These are phyloP conservation scores for Morpho achilles DNA, from an alignment of 2,888 invertebrate genomes.

Conservation along the genomic window DNA sequence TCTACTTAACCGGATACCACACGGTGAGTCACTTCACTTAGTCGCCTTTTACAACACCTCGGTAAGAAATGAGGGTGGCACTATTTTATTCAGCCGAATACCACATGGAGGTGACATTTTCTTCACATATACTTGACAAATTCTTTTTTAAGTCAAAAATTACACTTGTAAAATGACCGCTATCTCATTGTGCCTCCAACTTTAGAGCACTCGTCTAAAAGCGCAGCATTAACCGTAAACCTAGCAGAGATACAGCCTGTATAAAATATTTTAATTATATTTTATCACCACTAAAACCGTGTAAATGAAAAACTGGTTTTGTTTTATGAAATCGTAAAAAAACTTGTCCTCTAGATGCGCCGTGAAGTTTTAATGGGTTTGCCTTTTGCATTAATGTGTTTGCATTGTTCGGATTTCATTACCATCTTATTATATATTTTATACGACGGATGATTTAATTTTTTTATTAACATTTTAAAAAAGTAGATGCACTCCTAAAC, in stretches of 20 bases:
- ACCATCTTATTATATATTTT: not conserved
- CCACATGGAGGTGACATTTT: no score
- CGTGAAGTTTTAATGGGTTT: conserved; percentile 32
- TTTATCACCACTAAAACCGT: conserved; percentile 76
- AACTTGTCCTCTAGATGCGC: conserved; percentile 61
- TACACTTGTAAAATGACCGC: not conserved
- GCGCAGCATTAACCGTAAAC: conserved; percentile 60
- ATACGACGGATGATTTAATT: no score
- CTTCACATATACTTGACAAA: no score
- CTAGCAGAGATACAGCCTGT: conserved; percentile 63
- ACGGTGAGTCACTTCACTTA: no score
- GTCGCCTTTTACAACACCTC: no score
- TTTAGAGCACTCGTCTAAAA: conserved; percentile 42
- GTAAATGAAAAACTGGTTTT: conserved; percentile 78
- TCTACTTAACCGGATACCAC: no score
- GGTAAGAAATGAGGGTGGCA: no score
- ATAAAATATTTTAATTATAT: conserved; percentile 80
- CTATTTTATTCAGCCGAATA: no score
- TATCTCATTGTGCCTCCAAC: conserved; percentile 13
- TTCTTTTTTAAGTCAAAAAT: no score
- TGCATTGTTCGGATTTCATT: conserved; percentile 57
- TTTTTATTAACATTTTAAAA: no score
- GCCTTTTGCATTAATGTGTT: conserved; percentile 55
- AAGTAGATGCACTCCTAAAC: no score
- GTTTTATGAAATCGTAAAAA: conserved; percentile 75